Evolutionary conservation across 2,113 vertebrate species (phyloP).

Genomic region (Alouatta palliata): DNA sequence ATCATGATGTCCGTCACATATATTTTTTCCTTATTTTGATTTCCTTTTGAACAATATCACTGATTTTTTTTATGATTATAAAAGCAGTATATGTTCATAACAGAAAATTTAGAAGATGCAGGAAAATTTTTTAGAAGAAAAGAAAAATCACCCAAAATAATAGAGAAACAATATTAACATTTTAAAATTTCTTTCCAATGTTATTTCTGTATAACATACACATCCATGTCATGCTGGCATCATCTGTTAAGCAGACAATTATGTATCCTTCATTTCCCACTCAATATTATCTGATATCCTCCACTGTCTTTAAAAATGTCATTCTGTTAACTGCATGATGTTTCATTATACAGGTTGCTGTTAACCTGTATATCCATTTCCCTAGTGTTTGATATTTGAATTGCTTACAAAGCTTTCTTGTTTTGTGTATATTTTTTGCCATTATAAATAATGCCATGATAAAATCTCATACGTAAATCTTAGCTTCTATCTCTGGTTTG

Average conservation of each 20-base stretch:
- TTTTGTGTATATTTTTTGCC: background rate
- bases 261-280: background rate
- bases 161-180: background rate
- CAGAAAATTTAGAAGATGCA: background rate
- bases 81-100: background rate
- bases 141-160: background rate
- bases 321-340: background rate
- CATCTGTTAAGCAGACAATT: background rate
- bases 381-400: background rate
- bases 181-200: background rate
- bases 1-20: background rate
- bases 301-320: background rate
- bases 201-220: background rate
- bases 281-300: background rate
- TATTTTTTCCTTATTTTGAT: background rate
- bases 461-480: background rate
- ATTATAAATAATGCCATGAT: background rate
- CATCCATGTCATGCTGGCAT: background rate
- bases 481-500: background rate
- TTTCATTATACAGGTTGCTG: background rate
- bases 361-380: background rate
- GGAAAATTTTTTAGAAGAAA: background rate
- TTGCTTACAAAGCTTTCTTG: background rate
- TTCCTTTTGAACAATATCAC: conserved; percentile 30
- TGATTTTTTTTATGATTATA: background rate